A percentile compares a stretch with the other conserved stretches of the same genome.
These are phyloP conservation scores for Myotis vivesi DNA, from an alignment of 2,797 vertebrate genomes.

Conservation along the genomic window DNA sequence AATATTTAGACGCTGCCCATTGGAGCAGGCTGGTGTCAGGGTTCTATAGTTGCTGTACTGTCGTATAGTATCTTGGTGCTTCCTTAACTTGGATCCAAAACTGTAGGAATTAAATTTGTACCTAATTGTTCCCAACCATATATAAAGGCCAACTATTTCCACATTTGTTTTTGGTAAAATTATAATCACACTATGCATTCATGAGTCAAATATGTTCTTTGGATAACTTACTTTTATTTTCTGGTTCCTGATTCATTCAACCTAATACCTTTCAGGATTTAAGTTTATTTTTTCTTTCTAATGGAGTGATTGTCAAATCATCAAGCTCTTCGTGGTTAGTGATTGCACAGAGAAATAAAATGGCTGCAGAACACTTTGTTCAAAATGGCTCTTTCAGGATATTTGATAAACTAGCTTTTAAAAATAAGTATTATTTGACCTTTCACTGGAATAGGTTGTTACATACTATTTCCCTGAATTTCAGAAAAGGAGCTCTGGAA, in stretches of 20 bases:
- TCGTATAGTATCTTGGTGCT: not conserved
- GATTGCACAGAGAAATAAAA: conserved; percentile 34
- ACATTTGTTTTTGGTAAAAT: conserved; percentile 42
- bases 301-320: not conserved
- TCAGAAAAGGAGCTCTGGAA: not conserved
- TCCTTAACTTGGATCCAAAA: not conserved
- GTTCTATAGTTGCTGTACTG: not conserved
- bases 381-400: conserved; percentile 6
- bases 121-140: not conserved
- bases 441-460: not conserved
- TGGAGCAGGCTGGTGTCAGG: not conserved
- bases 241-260: conserved; percentile 18
- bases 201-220: conserved; percentile 5
- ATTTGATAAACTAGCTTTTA: conserved; percentile 27
- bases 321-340: conserved; percentile 1
- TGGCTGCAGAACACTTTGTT: not conserved
- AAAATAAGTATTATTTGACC: not conserved
- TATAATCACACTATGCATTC: not conserved
- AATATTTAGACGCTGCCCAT: not conserved
- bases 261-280: not conserved
- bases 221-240: conserved; percentile 20
- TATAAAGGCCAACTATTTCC: not conserved
- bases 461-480: not conserved
- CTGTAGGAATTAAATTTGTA: not conserved
- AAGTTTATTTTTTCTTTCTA: conserved; percentile 45